Conservation (phyloP, 2,797 vertebrate genomes). For the Pitangus sulphuratus region DNA sequence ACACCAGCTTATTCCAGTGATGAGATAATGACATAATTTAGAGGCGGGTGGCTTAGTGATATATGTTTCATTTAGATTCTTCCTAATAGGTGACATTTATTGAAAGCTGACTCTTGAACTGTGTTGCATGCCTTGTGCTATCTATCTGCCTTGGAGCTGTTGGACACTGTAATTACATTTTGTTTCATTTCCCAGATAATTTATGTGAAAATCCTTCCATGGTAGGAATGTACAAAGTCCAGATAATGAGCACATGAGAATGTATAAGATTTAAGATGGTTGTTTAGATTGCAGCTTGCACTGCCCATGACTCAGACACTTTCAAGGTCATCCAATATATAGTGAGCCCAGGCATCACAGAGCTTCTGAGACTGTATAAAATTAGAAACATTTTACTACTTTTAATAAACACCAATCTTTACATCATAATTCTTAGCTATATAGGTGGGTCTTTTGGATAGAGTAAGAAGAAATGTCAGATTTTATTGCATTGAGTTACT, state of each 20-base stretch:
- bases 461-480: not conserved
- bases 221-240: constrained; percentile 35
- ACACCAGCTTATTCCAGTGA: not conserved
- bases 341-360: not conserved
- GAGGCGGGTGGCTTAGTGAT: not conserved
- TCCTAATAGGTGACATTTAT: constrained; percentile 53
- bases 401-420: not conserved
- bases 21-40: constrained; percentile 12
- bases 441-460: not conserved
- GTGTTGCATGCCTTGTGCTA: not conserved
- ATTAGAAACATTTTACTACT: not conserved
- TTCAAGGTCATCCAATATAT: constrained; percentile 31
- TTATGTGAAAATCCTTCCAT: constrained; percentile 54
- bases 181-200: constrained; percentile 71
- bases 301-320: not conserved
- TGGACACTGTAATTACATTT: constrained; percentile 68
- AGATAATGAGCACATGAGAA: constrained; percentile 21
- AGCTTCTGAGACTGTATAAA: not conserved
- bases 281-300: not conserved
- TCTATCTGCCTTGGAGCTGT: constrained; percentile 42
- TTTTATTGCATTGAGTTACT: not conserved
- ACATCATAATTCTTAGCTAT: not conserved
- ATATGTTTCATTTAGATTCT: constrained; percentile 6
- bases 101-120: constrained; percentile 48
- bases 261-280: constrained; percentile 33